Conservation (phyloP, 2,888 invertebrate species). For the Heliconius aoede region DNA sequence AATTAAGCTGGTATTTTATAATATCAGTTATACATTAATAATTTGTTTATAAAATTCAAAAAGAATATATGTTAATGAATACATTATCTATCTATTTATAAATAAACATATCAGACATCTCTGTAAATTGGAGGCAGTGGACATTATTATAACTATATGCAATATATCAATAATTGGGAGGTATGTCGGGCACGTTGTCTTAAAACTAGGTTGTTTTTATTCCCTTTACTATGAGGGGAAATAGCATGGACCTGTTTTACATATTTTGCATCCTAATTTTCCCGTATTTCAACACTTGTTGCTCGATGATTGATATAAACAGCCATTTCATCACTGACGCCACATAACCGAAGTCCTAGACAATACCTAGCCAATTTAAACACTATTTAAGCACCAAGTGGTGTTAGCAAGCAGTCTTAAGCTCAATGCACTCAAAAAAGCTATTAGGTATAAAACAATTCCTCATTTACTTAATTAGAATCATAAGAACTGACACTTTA, state of each 20-base stretch:
- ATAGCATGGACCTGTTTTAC: not conserved
- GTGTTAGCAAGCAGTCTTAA: conserved; percentile 49
- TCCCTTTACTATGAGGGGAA: too few relatives aligned
- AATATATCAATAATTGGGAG: not conserved
- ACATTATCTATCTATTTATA: not conserved
- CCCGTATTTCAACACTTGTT: not conserved
- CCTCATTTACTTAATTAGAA: conserved; percentile 39
- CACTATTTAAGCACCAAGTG: conserved; percentile 43
- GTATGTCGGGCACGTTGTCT: not conserved
- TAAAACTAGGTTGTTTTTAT: too few relatives aligned
- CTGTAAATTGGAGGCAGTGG: not conserved
- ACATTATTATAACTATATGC: not conserved
- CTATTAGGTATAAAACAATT: conserved; percentile 42
- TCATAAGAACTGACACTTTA: conserved; percentile 26
- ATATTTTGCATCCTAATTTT: not conserved
- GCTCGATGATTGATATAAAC: not conserved
- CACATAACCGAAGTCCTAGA: conserved; percentile 22
- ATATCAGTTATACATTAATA: not conserved
- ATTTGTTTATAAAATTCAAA: not conserved
- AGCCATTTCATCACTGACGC: conserved; percentile 21
- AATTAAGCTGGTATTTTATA: not conserved
- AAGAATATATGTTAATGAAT: not conserved
- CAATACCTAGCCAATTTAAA: conserved; percentile 13
- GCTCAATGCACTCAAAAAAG: conserved; percentile 44
- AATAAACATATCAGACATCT: not conserved